phyloP scores from a whole-genome alignment of 2,888 invertebrate species.

The Drosophila mayaguana region DNA sequence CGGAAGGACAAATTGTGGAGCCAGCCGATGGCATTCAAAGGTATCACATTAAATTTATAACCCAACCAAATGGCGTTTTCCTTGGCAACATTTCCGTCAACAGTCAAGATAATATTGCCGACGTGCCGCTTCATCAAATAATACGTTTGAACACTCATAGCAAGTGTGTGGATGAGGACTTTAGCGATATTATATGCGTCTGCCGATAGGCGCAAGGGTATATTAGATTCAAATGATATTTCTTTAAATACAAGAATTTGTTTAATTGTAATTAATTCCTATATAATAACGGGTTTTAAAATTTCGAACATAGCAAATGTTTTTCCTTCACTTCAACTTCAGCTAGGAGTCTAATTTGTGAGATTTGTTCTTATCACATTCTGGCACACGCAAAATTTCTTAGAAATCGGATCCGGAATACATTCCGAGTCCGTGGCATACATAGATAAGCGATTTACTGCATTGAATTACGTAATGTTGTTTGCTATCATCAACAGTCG shows the following conservation, averaged over 20 bases:
- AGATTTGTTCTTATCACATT: background rate
- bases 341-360: too few species aligned
- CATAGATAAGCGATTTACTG: background rate
- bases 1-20: conserved; percentile 1
- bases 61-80: conserved; percentile 2
- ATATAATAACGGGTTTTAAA: background rate
- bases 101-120: background rate
- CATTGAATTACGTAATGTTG: background rate
- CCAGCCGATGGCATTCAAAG: background rate
- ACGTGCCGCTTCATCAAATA: background rate
- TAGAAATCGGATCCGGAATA: background rate
- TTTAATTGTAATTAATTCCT: background rate
- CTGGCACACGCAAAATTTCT: conserved; percentile 4
- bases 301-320: background rate
- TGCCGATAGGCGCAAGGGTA: background rate
- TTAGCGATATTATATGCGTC: background rate
- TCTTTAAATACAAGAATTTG: background rate
- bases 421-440: background rate
- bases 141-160: background rate
- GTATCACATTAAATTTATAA: background rate
- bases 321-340: background rate
- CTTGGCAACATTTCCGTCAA: background rate
- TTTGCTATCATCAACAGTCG: background rate
- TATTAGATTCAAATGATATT: too few species aligned
- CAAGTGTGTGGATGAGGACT: background rate